phyloP scores from a whole-genome alignment of 2,113 vertebrate genomes.

The Speoplatyrhinus poulsoni region DNA sequence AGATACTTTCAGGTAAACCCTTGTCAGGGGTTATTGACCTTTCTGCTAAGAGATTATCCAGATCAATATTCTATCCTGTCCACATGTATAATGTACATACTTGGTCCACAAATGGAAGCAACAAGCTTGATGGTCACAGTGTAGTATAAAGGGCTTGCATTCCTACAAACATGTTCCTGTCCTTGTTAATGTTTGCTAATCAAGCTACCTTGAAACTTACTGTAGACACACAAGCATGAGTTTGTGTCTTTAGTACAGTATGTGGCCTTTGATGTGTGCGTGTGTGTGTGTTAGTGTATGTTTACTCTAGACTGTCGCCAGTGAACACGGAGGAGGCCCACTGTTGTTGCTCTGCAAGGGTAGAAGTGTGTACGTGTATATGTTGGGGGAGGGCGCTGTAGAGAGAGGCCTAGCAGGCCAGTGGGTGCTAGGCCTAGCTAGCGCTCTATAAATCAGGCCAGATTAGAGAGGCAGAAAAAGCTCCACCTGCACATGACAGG shows the following conservation, averaged over 20 bases:
- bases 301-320: constrained; percentile 98
- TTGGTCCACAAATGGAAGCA: too few species aligned
- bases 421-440: constrained; percentile 23
- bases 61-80: too few species aligned
- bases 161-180: too few species aligned
- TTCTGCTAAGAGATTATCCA: too few species aligned
- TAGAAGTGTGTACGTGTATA: too few species aligned
- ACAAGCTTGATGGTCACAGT: too few species aligned
- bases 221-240: constrained; percentile 41
- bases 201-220: constrained; percentile 43
- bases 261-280: constrained; percentile 79
- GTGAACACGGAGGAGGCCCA: constrained; percentile 84
- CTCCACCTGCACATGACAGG: constrained; percentile 84
- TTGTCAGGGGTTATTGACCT: too few species aligned
- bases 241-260: constrained; percentile 35
- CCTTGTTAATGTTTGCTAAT: too few species aligned
- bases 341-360: constrained; percentile 54
- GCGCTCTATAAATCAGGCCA: constrained; percentile 94
- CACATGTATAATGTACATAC: too few species aligned
- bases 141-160: too few species aligned
- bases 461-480: constrained; percentile 89
- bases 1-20: too few species aligned
- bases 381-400: constrained; percentile 83
- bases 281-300: constrained; percentile 63
- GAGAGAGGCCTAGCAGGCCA: constrained; percentile 72